Evolutionary conservation across 1,140 invertebrate genomes (phyloP).

Genomic region (Zophobas atratus): DNA sequence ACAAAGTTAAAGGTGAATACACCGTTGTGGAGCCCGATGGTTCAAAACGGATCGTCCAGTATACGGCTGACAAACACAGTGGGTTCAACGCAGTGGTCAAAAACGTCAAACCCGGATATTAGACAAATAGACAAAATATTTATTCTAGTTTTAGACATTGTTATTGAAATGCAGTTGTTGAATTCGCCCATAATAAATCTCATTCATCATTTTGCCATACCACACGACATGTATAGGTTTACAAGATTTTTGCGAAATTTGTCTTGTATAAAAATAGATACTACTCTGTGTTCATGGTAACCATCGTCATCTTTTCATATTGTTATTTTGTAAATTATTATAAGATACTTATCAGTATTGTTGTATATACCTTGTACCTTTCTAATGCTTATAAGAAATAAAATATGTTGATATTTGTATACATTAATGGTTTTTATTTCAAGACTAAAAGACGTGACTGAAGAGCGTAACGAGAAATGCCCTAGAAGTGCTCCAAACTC

Average conservation of each 20-base stretch:
- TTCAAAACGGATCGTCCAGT: slow-evolving; percentile 75
- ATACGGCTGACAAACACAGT: slow-evolving; percentile 80
- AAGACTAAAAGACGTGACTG: slow-evolving; percentile 21
- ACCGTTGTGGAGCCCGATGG: slow-evolving; percentile 75
- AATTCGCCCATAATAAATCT: slow-evolving; percentile 15
- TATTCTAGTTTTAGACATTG: slow-evolving; percentile 44
- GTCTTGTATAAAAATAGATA: slow-evolving; percentile 20
- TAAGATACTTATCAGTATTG: slow-evolving; percentile 42
- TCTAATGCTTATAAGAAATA: slow-evolving; percentile 49
- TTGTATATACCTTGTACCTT: slow-evolving; percentile 46
- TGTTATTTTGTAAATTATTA: slow-evolving; percentile 45
- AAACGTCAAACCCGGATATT: slow-evolving; percentile 54
- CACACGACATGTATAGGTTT: slow-evolving; percentile 36
- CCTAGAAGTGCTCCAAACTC: not conserved
- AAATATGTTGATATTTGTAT: slow-evolving; percentile 38
- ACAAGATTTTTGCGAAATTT: no score
- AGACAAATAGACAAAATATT: slow-evolving; percentile 2
- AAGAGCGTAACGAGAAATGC: slow-evolving; percentile 23
- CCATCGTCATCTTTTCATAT: slow-evolving; percentile 29
- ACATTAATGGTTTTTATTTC: slow-evolving; percentile 1
- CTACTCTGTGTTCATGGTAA: slow-evolving; percentile 52
- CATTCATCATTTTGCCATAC: slow-evolving; percentile 26
- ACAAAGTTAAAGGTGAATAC: slow-evolving; percentile 75
- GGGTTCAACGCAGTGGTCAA: slow-evolving; percentile 76
- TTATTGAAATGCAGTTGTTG: slow-evolving; percentile 43